Percentiles rank a stretch among this genome's conserved stretches.
phyloP scores from a whole-genome alignment of 2,797 vertebrate genomes.

The Gymnoscopelus microlampas region DNA sequence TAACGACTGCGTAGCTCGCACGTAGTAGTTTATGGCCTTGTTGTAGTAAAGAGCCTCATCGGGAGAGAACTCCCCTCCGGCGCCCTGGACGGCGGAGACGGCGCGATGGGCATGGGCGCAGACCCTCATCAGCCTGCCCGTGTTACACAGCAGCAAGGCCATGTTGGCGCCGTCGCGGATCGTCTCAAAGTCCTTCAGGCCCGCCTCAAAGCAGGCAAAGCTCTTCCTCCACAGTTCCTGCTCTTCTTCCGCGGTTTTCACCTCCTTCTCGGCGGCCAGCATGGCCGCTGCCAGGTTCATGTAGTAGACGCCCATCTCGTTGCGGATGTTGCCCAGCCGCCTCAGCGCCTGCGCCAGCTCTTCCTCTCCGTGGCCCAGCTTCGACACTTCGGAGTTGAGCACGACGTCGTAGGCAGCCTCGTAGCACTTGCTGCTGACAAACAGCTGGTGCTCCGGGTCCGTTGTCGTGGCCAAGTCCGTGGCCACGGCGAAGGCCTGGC shows the following conservation, averaged over 20 bases:
- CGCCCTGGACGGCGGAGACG: conserved; percentile 77
- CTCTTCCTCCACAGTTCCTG: conserved; percentile 99
- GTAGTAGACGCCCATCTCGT: conserved; percentile 96
- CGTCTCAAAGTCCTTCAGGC: conserved; percentile 92
- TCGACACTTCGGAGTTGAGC: conserved; percentile 87
- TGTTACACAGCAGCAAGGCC: conserved; percentile 93
- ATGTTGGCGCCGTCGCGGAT: conserved; percentile 91
- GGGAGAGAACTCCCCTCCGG: conserved; percentile 90
- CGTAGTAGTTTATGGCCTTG: conserved; percentile 96
- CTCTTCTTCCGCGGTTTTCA: conserved; percentile 82
- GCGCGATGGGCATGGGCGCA: conserved; percentile 94
- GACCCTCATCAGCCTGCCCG: conserved; percentile 95
- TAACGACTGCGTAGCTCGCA: conserved; percentile 88
- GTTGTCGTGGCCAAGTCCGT: conserved; percentile 86
- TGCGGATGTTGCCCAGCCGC: conserved; percentile 95
- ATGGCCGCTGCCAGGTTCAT: conserved; percentile 97
- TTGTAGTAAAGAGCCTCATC: conserved; percentile 97
- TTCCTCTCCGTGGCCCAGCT: conserved; percentile 83
- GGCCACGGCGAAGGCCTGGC: conserved; percentile 95
- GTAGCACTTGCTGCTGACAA: conserved; percentile 95
- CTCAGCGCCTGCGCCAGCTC: conserved; percentile 90
- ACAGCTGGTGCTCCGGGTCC: conserved; percentile 95
- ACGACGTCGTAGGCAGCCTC: conserved; percentile 91
- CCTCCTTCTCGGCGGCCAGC: conserved; percentile 89
- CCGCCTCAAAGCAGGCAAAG: conserved; percentile 95